Evolutionary conservation across 2,888 invertebrate genomes (phyloP).

Genomic region (Xestia c-nigrum): DNA sequence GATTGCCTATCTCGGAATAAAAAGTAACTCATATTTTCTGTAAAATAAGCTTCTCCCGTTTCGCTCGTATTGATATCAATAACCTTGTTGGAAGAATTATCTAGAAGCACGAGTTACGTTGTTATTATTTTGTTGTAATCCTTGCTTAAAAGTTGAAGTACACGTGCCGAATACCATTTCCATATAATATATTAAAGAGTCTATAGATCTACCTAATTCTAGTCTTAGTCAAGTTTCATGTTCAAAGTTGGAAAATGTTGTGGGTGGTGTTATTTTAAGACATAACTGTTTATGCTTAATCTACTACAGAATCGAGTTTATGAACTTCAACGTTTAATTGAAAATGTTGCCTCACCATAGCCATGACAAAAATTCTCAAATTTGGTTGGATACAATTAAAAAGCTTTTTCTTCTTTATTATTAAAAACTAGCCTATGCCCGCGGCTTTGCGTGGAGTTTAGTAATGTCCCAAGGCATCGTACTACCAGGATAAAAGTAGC

Average conservation of each 20-base stretch:
- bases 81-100: constrained; percentile 26
- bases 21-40: constrained; percentile 58
- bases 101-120: neutral
- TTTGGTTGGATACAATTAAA: neutral
- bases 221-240: neutral
- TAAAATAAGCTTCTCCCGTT: constrained; percentile 47
- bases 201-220: neutral
- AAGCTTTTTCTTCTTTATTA: neutral
- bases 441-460: no score
- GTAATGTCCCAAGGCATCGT: no score
- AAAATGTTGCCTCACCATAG: neutral
- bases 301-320: neutral
- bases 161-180: neutral
- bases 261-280: no score
- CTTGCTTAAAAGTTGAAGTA: no score
- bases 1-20: constrained; percentile 62
- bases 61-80: constrained; percentile 36
- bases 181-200: no score
- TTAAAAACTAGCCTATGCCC: no score
- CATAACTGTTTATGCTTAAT: no score
- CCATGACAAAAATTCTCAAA: neutral
- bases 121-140: neutral
- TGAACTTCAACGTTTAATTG: neutral
- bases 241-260: no score
- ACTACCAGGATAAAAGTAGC: no score